These are phyloP conservation scores for Leuctra nigra DNA, from an alignment of 2,888 invertebrate species.

Conservation along the genomic window DNA sequence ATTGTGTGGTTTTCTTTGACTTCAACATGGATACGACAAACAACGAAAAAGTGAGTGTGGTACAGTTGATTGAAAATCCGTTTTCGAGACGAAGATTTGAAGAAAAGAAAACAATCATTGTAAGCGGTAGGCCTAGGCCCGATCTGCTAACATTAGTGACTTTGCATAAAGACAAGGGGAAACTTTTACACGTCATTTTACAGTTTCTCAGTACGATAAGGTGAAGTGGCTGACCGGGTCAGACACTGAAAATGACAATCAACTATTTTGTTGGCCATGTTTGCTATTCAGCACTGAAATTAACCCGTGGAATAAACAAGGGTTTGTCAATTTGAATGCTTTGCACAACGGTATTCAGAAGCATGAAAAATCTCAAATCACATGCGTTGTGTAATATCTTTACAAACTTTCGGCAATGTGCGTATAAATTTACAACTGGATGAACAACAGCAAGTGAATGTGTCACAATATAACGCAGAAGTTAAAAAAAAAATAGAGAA, in stretches of 20 bases:
- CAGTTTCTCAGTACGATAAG: neutral
- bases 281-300: conserved; percentile 13
- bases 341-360: conserved; percentile 7
- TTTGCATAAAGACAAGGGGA: no score
- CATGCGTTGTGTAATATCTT: neutral
- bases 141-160: no score
- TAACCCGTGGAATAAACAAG: neutral
- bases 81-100: no score
- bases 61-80: no score
- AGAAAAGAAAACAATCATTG: no score
- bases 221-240: conserved; percentile 5
- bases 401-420: conserved; percentile 11
- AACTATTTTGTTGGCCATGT: conserved; percentile 16
- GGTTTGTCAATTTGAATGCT: conserved; percentile 6
- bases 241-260: no score
- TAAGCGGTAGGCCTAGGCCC: no score
- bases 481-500: conserved; percentile 11
- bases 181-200: no score
- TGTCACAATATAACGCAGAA: conserved; percentile 7
- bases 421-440: conserved; percentile 9
- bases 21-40: no score
- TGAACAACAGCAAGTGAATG: neutral
- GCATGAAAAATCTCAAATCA: conserved; percentile 11
- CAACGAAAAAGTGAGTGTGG: no score
- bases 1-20: no score